phyloP scores from a whole-genome alignment of 2,113 vertebrate genomes.

The Miniopterus natalensis region DNA sequence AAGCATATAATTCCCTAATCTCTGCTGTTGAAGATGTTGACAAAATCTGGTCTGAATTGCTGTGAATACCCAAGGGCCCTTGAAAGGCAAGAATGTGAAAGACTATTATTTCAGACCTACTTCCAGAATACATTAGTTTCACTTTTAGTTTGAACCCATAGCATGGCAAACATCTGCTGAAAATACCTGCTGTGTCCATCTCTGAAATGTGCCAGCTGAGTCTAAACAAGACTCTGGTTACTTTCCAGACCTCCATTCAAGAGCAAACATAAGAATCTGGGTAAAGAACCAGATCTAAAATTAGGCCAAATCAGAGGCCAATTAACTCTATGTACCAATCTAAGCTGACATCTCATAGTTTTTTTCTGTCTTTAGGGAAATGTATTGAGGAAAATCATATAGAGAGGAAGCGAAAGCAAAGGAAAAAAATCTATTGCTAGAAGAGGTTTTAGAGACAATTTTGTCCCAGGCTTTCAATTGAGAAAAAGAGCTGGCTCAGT shows the following conservation, averaged over 20 bases:
- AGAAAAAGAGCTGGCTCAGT: not conserved
- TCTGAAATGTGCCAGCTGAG: not conserved
- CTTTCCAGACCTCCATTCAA: not conserved
- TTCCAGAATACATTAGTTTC: slow-evolving; percentile 45
- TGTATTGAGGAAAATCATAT: not conserved
- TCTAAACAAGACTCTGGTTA: not conserved
- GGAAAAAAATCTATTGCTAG: not conserved
- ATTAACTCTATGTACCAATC: not conserved
- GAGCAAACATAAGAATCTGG: not conserved
- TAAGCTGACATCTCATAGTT: not conserved
- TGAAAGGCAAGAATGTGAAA: slow-evolving; percentile 47
- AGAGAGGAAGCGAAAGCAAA: not conserved
- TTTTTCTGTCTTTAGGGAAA: slow-evolving; percentile 24
- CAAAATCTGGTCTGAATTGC: slow-evolving; percentile 60
- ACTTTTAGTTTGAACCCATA: slow-evolving; percentile 30
- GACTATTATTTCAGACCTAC: slow-evolving; percentile 58
- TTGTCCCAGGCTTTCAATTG: not conserved
- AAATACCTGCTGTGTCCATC: slow-evolving; percentile 57
- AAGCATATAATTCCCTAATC: slow-evolving; percentile 10
- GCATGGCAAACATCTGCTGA: slow-evolving; percentile 53
- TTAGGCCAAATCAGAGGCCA: slow-evolving; percentile 20
- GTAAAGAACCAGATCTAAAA: slow-evolving; percentile 43
- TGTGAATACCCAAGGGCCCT: slow-evolving; percentile 3
- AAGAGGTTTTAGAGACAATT: not conserved
- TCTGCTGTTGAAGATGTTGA: slow-evolving; percentile 44